Conservation (phyloP, 2,113 vertebrate species). For the Microtus ochrogaster region DNA sequence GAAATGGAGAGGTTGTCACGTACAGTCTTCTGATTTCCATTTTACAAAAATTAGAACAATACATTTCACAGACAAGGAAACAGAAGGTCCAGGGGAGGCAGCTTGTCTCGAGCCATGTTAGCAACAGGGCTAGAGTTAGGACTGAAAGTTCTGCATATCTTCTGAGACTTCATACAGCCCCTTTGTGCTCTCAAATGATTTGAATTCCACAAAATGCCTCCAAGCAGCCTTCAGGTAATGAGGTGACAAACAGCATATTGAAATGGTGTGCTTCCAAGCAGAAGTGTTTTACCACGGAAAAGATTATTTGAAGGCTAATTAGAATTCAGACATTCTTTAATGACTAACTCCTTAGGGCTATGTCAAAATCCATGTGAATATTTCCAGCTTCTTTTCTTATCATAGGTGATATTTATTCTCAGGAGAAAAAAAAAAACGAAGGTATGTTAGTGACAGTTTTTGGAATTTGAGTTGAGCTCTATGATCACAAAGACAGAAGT, state of each 20-base stretch:
- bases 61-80: constrained; percentile 47
- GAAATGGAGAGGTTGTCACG: neutral
- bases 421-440: constrained; percentile 35
- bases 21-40: neutral
- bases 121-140: neutral
- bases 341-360: constrained; percentile 36
- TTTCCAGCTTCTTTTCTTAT: constrained; percentile 59
- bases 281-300: constrained; percentile 46
- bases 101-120: neutral
- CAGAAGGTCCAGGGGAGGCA: neutral
- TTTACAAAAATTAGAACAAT: constrained; percentile 26
- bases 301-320: constrained; percentile 62
- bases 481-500: constrained; percentile 9
- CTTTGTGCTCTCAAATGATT: neutral
- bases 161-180: neutral
- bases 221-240: constrained; percentile 61
- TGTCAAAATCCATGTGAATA: constrained; percentile 57
- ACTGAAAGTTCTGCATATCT: neutral
- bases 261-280: constrained; percentile 61
- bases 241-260: constrained; percentile 54
- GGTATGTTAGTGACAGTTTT: constrained; percentile 17
- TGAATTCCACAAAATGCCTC: constrained; percentile 57
- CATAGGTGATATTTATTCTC: constrained; percentile 61
- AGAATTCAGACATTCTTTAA: constrained; percentile 65
- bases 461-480: constrained; percentile 59